phyloP scores from a whole-genome alignment of 2,113 vertebrate genomes.

The Talpa occidentalis region DNA sequence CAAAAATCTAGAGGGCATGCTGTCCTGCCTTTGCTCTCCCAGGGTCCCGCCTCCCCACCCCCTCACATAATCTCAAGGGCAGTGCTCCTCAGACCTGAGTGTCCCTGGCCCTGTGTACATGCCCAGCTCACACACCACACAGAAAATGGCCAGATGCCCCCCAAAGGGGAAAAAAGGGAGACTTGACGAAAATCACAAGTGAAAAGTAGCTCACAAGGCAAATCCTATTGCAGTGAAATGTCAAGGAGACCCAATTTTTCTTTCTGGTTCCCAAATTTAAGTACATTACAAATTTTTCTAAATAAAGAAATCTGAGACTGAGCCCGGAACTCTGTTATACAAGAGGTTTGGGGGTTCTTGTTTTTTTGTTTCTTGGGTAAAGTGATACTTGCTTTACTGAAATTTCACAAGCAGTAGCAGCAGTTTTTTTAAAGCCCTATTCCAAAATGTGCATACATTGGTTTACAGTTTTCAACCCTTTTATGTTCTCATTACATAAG shows the following conservation, averaged over 20 bases:
- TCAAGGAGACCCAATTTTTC: neutral
- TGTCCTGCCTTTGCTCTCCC: neutral
- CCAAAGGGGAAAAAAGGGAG: neutral
- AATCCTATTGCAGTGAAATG: neutral
- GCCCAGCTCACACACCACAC: neutral
- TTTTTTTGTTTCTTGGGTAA: neutral
- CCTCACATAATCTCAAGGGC: neutral
- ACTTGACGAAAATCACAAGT: neutral
- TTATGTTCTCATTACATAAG: neutral
- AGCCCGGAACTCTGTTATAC: neutral
- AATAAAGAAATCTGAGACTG: neutral
- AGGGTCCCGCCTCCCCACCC: no score
- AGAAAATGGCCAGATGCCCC: neutral
- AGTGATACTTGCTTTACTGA: neutral
- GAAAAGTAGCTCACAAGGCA: neutral
- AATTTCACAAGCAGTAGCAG: constrained; percentile 21
- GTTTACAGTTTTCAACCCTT: neutral
- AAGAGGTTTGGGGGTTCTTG: neutral
- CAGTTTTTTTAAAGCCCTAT: neutral
- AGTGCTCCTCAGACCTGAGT: neutral
- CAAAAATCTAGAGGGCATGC: neutral
- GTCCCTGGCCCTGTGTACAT: neutral
- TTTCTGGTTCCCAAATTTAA: neutral
- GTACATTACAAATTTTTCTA: neutral
- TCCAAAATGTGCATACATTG: neutral